Conservation (phyloP, 2,113 vertebrate species). For the Petroica traversi region DNA sequence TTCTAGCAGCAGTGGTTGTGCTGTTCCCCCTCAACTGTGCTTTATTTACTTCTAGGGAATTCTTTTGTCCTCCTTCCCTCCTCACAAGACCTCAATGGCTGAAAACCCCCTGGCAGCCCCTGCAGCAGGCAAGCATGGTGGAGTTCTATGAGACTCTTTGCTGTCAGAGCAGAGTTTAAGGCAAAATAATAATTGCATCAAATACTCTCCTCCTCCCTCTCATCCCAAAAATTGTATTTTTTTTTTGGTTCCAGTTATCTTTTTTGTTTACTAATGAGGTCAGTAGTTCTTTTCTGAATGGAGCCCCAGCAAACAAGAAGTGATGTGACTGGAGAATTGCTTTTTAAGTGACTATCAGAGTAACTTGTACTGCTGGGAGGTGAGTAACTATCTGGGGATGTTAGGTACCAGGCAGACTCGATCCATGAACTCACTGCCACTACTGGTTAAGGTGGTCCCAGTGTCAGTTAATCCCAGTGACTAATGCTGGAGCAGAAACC, state of each 20-base stretch:
- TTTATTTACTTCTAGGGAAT: not conserved
- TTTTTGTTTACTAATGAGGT: not conserved
- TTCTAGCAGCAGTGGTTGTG: not conserved
- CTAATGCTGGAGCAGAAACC: not conserved
- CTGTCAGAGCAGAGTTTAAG: not conserved
- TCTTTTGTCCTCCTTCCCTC: not conserved
- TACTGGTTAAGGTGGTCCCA: not conserved
- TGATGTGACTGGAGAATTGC: not conserved
- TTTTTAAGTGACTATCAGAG: not conserved
- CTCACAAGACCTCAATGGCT: accelerated
- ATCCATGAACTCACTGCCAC: not conserved
- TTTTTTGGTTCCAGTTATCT: not conserved
- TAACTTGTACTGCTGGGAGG: not conserved
- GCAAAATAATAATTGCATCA: not conserved
- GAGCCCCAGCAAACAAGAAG: not conserved
- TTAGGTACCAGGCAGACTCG: not conserved
- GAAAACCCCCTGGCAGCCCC: not conserved
- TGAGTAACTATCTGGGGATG: too few relatives aligned
- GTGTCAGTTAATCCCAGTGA: not conserved
- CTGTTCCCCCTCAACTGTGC: accelerated
- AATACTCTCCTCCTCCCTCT: not conserved
- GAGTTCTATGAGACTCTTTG: not conserved
- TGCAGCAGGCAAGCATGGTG: not conserved
- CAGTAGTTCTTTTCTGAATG: not conserved
- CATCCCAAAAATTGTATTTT: not conserved